Percentiles rank a stretch among this genome's conserved stretches.
These are phyloP conservation scores for Hylia prasina DNA, from an alignment of 2,113 vertebrate genomes.

Conservation along the genomic window DNA sequence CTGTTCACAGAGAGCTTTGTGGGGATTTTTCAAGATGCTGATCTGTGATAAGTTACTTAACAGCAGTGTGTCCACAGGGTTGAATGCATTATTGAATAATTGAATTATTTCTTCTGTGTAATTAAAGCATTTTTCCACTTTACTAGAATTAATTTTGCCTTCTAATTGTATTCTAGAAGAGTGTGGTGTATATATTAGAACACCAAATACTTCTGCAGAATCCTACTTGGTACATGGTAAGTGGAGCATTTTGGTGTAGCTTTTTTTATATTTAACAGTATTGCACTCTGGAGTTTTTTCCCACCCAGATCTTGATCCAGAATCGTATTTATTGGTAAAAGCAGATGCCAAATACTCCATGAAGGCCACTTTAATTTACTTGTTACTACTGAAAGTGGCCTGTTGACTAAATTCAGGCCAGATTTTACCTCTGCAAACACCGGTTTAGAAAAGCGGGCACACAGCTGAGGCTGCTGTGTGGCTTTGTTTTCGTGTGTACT, in stretches of 20 bases:
- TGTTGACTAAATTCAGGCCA: background rate
- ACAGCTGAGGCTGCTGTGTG: background rate
- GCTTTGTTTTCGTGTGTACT: rapidly evolving
- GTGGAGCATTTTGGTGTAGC: background rate
- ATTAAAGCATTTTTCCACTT: background rate
- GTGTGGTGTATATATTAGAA: conserved; percentile 86
- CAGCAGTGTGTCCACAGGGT: background rate
- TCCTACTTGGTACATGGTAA: conserved; percentile 58
- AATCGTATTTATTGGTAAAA: background rate
- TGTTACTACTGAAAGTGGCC: background rate
- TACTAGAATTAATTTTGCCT: background rate
- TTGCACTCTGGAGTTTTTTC: background rate
- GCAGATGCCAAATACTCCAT: background rate
- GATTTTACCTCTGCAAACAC: background rate
- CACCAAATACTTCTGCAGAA: conserved; percentile 69
- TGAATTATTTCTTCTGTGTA: background rate
- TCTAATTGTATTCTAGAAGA: conserved; percentile 80
- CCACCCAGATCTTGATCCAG: background rate
- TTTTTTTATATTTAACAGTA: background rate
- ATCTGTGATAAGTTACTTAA: background rate
- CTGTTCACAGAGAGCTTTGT: background rate
- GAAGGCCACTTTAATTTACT: background rate
- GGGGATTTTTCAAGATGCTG: background rate
- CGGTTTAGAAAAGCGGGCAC: background rate
- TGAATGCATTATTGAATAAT: background rate